Percentiles rank a stretch among this genome's conserved stretches.
These are phyloP conservation scores for Lepidothrix coronata DNA, from an alignment of 2,113 vertebrate genomes.

Conservation along the genomic window DNA sequence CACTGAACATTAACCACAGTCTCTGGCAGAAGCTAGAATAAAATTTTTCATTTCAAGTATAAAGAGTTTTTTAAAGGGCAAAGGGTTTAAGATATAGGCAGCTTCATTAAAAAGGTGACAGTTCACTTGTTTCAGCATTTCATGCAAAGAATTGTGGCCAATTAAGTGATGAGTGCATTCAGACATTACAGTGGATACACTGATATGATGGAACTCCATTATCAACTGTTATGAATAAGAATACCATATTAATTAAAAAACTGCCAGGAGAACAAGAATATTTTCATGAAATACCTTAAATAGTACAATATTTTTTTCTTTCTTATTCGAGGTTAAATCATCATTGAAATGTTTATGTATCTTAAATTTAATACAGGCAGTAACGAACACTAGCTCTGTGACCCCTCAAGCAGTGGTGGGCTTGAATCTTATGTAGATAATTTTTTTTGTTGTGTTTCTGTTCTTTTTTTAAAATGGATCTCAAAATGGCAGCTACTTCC, in stretches of 20 bases:
- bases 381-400: neutral
- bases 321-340: neutral
- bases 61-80: constrained; percentile 49
- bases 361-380: neutral
- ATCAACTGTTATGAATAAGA: constrained; percentile 34
- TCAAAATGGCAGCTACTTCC: neutral
- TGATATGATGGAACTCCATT: constrained; percentile 7
- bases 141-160: constrained; percentile 31
- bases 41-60: constrained; percentile 51
- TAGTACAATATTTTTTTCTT: neutral
- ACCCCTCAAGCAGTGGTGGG: neutral
- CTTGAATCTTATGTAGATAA: neutral
- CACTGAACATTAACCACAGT: constrained; percentile 53
- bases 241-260: neutral
- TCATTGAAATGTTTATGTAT: neutral
- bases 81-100: constrained; percentile 44
- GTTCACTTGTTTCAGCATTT: constrained; percentile 58
- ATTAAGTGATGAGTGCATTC: constrained; percentile 22
- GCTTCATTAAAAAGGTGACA: constrained; percentile 56
- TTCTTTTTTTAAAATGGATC: neutral
- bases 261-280: neutral
- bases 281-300: neutral
- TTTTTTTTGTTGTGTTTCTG: neutral
- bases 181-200: constrained; percentile 18
- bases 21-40: constrained; percentile 41